Evolutionary conservation across 53 echinoderm and acorn worm species (phyloP), one percentile per base, ranked within the genome.

Genomic region (Echinarachnius parma): DNA sequence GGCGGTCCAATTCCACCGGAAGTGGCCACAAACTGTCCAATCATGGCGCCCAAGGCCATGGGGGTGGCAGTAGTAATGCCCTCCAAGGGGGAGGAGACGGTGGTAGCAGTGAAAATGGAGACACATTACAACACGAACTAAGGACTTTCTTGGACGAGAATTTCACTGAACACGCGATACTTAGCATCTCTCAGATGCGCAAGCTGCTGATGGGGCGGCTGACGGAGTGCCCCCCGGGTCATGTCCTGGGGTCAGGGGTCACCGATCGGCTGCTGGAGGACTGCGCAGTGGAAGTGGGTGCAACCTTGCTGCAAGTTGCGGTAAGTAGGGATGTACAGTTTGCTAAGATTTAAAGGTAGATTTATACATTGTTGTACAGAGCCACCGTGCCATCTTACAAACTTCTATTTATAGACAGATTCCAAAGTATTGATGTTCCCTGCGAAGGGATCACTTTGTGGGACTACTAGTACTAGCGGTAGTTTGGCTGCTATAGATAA

Each of bases 221-320:
- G 55, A 76, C 87, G 50, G 88, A 87, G 59, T 44, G 49, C 19
- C 82, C 85, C 11, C 80, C 85, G 27, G 87, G 84, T 36, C 77
- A 89, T 68, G 60, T 83, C 23, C 66, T 91, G 33, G 82, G 79
- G 15, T 65, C 72, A 14, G 85, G 88, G 4, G 81, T 91, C 53
- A 81, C 88, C 0, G 96, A 96, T 52, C 52, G 47, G 21, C 75
- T 80, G 60, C 50, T 96, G n/a, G 96, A 91, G 31, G 79, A 91
- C 48, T 84, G 87, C 46, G 87, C 91, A 8, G 37, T 82, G 29
- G 79, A 88, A 11, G 34, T 77, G 3, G 87, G 88, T n/a, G 96
- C 85, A 23, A 65, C 54, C 5, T 35, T 76, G 20, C 76, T 96
- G 8, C 78, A 86, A n/a, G 68, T 91, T 56, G 70, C 96, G 19